Evolutionary conservation across 2,113 vertebrate species (phyloP), one percentile per base, ranked within the genome.

Genomic region (Chascanopsetta lugubris): DNA sequence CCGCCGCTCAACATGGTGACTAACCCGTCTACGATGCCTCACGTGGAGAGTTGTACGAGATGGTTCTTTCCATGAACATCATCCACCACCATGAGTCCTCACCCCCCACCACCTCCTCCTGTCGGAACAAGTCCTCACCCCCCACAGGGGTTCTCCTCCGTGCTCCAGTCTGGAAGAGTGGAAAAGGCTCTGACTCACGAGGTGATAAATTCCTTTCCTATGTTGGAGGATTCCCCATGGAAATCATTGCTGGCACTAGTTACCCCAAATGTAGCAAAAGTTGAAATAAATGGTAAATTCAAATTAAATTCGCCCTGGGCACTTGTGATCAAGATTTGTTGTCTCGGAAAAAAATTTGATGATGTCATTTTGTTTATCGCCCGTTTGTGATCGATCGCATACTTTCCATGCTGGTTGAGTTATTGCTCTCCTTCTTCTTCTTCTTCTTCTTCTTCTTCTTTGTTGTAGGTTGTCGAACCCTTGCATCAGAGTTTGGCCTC

Each of bases 181-280:
- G 77, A 83, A 88, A 85, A 85, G 75, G 74, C 56, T 77, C 77
- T 84, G 85, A 86, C 65, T 88, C 81, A 90, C 75, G 65, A 76
- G 85, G 84, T 87, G 80, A 82, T 85, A 74, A 80, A 91, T 89
- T 90, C 84, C 75, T 82, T 83, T 77, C 63, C 72, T 72, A 77
- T 84, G 87, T 76, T 51, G 66, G 59, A 68, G 88, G 77, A 89
- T 88, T 90, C 81, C 82, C 85, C 76, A 66, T 74, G 84, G 88
- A 88, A 75, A 83, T 83, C 21, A 36, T 72, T 75, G 72, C 61
- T 34, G 56, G 57, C 50, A 48, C 7, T 12, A 68, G 65, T 67
- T 69, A 22, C 63, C 36, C 50, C 49, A 60, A n/a, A n/a, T n/a
- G n/a, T n/a, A n/a, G n/a, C n/a, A n/a, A n/a, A 38, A 56, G 69